Percentiles rank a stretch among this genome's conserved stretches.
These are phyloP conservation scores for Streblospio benedicti DNA, from an alignment of 1,140 invertebrate genomes.

Conservation along the genomic window DNA sequence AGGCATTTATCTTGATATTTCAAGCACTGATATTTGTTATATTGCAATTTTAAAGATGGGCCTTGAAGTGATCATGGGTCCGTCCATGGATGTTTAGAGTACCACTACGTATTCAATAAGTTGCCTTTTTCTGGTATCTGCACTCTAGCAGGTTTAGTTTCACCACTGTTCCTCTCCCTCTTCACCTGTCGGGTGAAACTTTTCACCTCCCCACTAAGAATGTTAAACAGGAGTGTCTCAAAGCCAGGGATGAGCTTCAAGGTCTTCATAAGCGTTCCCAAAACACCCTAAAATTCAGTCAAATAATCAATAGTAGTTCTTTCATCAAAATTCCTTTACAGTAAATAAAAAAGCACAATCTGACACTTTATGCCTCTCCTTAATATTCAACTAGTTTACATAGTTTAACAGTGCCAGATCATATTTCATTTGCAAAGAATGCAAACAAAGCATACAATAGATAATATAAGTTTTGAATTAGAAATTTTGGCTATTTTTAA, in stretches of 20 bases:
- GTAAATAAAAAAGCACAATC: no score
- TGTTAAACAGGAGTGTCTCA: conserved; percentile 16
- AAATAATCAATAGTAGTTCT: no score
- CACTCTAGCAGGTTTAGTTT: conserved; percentile 16
- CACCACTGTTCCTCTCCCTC: conserved; percentile 14
- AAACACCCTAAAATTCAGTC: no score
- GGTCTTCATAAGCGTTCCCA: conserved; percentile 25
- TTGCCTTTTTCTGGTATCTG: conserved; percentile 25
- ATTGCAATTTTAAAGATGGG: not conserved
- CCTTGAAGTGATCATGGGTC: not conserved
- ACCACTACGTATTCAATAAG: not conserved
- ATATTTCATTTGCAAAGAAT: no score
- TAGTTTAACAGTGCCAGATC: no score
- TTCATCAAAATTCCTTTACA: no score
- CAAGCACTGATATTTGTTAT: not conserved
- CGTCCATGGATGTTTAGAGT: not conserved
- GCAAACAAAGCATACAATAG: no score
- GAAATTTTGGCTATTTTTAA: no score
- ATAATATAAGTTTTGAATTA: no score
- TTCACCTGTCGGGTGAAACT: conserved; percentile 30
- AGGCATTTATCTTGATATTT: conserved; percentile 1
- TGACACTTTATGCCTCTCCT: no score
- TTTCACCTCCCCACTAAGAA: conserved; percentile 28
- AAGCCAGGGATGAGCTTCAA: conserved; percentile 32
- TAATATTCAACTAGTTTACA: no score